Base-by-base conservation (phyloP, 2,888 invertebrate species). In the Geophilus truncorum region DNA sequence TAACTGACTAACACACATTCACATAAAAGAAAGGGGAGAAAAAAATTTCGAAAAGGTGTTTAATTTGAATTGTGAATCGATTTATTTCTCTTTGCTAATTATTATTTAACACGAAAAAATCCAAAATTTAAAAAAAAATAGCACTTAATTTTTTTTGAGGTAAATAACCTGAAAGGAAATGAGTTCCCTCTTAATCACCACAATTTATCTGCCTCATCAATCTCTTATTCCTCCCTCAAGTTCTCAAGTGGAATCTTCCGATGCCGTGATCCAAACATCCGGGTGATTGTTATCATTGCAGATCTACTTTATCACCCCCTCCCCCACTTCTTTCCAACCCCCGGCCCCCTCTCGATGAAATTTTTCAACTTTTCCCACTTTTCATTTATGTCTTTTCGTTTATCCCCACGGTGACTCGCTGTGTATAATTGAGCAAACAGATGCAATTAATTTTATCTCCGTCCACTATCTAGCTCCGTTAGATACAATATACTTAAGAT, bases 201-300 rank as follows among this genome's bases (percentile, higher is more conserved):
- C 32, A 77, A 77, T 77, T 77, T 34, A 77, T 77, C 77, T 34
- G 32, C 34, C 36, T 77, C 77, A 77, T 77, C 77, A 34, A 34
- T 77, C 77, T 32, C 36, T 77, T 36, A 36, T 32, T 34, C 32
- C 77, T 36, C 77, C 77, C 77, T 77, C 77, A 36, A 77, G 32
- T 32, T 77, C 32, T 77, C 36, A 32, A 77, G 36, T 77, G 77
- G 77, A 77, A 77, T n/a, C 77, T 32, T 77, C 77, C 77, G 36
- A 77, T 32, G 32, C 77, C 77, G 77, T 77, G 77, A 77, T 77
- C 77, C 77, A 21, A 34, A 77, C 77, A 77, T 77, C 77, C 77
- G 77, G 77, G 77, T 36, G 77, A 77, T 77, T 77, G 77, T 77
- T 77, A 77, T 77, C 77, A 30, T 18, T 21, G 15, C 32, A 77